Evolutionary conservation across 2,888 invertebrate species (phyloP).

Genomic region (Nemoura dubitans): DNA sequence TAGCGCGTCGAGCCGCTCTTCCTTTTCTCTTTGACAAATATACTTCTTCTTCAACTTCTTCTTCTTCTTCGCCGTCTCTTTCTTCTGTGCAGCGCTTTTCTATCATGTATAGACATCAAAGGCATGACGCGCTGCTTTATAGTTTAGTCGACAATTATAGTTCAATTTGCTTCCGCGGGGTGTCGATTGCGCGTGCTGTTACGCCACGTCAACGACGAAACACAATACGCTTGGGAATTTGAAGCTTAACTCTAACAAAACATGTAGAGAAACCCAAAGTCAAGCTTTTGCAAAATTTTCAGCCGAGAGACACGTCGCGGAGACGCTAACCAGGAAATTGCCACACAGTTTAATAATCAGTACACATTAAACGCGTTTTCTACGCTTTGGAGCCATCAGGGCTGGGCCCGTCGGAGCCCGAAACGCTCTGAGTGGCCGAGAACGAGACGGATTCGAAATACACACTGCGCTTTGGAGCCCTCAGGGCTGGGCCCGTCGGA

Average conservation of each 20-base stretch:
- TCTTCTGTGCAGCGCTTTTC: no score
- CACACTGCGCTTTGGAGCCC: no score
- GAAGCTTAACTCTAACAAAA: neutral
- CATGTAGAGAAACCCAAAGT: neutral
- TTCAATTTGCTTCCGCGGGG: neutral
- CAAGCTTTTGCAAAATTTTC: no score
- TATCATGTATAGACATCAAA: neutral
- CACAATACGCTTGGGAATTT: neutral
- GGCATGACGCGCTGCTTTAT: neutral
- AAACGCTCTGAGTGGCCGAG: no score
- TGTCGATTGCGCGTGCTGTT: neutral
- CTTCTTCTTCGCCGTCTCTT: neutral
- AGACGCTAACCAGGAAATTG: no score
- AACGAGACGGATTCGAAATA: no score
- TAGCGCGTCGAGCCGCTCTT: neutral
- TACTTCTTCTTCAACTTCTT: neutral
- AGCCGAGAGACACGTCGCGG: no score
- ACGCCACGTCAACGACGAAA: neutral
- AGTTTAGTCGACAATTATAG: slow-evolving; percentile 3
- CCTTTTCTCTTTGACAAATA: slow-evolving; percentile 21
- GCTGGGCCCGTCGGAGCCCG: no score
- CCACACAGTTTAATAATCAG: no score
- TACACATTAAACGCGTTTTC: no score
- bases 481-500: no score
- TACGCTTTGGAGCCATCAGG: no score